Percentiles rank a stretch among this genome's conserved stretches.
These are phyloP conservation scores for Smithornis capensis DNA, from an alignment of 2,113 vertebrate genomes.

Conservation along the genomic window DNA sequence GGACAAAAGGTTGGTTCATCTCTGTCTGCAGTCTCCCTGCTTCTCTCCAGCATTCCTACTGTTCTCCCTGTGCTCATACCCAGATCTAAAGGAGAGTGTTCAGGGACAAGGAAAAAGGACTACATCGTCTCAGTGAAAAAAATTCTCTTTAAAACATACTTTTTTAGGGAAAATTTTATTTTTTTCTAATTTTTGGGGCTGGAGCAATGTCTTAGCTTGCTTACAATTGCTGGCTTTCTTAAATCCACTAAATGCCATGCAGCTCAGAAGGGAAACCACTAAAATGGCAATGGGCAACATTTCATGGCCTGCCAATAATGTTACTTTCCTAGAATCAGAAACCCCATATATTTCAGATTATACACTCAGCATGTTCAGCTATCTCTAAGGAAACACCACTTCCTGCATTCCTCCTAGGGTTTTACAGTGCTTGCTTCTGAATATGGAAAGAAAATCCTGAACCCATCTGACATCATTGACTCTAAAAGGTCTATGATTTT, in stretches of 20 bases:
- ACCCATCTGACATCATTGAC: neutral
- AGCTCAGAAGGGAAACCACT: neutral
- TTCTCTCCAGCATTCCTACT: neutral
- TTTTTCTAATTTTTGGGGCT: neutral
- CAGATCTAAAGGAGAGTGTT: neutral
- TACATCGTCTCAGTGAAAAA: neutral
- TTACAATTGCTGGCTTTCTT: neutral
- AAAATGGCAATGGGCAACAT: neutral
- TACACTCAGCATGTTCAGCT: neutral
- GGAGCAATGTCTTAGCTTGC: neutral
- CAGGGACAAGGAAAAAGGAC: neutral
- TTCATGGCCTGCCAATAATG: neutral
- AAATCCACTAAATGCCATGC: neutral
- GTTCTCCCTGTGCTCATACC: neutral
- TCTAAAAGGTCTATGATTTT: neutral
- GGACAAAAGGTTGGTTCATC: constrained; percentile 81
- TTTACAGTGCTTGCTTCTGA: neutral
- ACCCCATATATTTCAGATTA: neutral
- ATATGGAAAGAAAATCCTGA: neutral
- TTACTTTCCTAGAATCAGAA: neutral
- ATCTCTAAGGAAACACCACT: neutral
- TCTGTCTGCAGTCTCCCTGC: neutral
- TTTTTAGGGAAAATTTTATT: neutral
- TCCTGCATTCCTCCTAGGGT: neutral
- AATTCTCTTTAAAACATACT: neutral